Percentiles rank a stretch among this genome's conserved stretches.
Evolutionary conservation across 2,113 vertebrate genomes (phyloP).

Genomic region (Balaeniceps rex): DNA sequence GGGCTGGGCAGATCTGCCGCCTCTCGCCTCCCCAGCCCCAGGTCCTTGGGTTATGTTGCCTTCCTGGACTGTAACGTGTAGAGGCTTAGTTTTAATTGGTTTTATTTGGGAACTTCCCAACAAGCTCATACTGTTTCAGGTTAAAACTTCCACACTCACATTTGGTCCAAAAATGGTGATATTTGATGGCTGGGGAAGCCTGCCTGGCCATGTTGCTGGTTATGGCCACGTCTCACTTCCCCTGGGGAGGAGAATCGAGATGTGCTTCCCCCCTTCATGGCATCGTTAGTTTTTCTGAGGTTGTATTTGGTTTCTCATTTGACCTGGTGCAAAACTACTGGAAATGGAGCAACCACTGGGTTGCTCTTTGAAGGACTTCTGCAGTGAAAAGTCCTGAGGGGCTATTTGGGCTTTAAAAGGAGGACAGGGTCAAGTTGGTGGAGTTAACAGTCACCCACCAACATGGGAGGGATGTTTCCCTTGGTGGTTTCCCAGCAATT

Average conservation of each 20-base stretch:
- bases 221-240: neutral
- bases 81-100: neutral
- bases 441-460: neutral
- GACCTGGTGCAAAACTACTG: neutral
- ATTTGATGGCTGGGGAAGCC: neutral
- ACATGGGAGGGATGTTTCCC: neutral
- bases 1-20: neutral
- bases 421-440: neutral
- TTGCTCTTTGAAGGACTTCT: neutral
- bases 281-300: neutral
- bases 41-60: neutral
- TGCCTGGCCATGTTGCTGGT: fast-evolving
- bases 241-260: neutral
- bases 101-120: neutral
- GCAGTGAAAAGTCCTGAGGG: fast-evolving
- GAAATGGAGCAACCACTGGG: neutral
- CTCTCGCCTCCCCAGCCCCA: neutral
- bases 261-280: neutral
- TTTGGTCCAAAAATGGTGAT: neutral
- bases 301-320: neutral
- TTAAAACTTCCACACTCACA: fast-evolving
- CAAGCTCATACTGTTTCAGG: fast-evolving
- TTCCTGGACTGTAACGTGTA: neutral
- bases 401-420: neutral
- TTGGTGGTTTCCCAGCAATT: neutral